A percentile compares a stretch with the other conserved stretches of the same genome.
Conservation (phyloP, 2,888 invertebrate species). For the Drosophila peninsularis region DNA sequence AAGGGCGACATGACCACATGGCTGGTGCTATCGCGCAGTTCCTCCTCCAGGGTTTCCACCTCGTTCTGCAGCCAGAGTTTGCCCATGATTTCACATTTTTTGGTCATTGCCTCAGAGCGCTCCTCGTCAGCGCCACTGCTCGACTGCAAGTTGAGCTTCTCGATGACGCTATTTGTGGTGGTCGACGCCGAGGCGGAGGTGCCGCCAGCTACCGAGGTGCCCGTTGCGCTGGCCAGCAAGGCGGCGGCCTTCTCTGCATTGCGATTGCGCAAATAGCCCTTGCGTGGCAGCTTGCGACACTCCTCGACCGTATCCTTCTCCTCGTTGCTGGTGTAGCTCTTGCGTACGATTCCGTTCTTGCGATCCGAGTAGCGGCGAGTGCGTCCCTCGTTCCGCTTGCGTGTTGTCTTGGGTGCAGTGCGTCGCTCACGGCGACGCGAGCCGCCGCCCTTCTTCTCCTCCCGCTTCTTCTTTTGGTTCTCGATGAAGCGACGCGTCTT, state of each 20-base stretch:
- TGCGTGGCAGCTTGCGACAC: conserved; percentile 83
- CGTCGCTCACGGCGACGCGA: conserved; percentile 82
- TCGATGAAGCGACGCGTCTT: conserved; percentile 81
- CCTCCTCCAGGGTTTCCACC: conserved; percentile 93
- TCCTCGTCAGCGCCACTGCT: conserved; percentile 84
- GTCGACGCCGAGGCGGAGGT: conserved; percentile 81
- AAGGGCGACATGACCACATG: conserved; percentile 90
- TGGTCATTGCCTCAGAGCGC: conserved; percentile 82
- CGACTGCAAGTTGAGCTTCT: conserved; percentile 81
- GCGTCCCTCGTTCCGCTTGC: conserved; percentile 83
- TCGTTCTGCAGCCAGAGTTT: conserved; percentile 95
- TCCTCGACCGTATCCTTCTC: conserved; percentile 84
- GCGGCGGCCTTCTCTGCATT: conserved; percentile 81
- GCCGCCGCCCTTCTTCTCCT: conserved; percentile 81
- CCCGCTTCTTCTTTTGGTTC: conserved; percentile 84
- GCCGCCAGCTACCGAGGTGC: conserved; percentile 74
- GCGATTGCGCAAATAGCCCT: conserved; percentile 84
- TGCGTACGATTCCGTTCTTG: conserved; percentile 83
- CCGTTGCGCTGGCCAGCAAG: conserved; percentile 61
- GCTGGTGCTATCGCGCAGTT: conserved; percentile 84
- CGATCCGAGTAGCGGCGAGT: conserved; percentile 84
- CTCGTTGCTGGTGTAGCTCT: conserved; percentile 84
- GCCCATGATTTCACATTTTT: conserved; percentile 89
- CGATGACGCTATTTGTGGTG: conserved; percentile 81
- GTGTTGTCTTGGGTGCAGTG: conserved; percentile 82